Conservation (phyloP, 2,888 invertebrate genomes). For the Marronus borbonicus region DNA sequence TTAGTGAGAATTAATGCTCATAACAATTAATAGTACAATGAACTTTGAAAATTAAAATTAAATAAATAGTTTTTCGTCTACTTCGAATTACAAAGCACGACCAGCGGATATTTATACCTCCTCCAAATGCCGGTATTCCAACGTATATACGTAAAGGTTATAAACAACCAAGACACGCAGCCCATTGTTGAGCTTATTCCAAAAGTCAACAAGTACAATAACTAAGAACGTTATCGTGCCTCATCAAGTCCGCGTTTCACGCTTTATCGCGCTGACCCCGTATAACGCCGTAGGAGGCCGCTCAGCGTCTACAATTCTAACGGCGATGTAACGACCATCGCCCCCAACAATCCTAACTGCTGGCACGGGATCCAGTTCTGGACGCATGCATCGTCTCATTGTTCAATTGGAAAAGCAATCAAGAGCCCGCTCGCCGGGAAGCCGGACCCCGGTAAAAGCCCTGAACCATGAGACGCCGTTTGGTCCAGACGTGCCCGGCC, state of each 20-base stretch:
- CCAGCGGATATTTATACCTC: background rate
- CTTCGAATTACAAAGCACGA: background rate
- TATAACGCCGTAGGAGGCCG: no score
- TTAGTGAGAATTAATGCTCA: background rate
- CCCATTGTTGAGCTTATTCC: constrained; percentile 48
- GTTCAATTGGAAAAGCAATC: constrained; percentile 55
- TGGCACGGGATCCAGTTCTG: constrained; percentile 59
- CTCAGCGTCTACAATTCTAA: background rate
- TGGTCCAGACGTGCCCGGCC: constrained; percentile 70
- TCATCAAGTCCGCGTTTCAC: constrained; percentile 56
- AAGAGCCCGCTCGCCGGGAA: constrained; percentile 21
- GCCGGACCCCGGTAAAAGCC: constrained; percentile 76
- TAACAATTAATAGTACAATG: background rate
- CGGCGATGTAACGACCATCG: constrained; percentile 58
- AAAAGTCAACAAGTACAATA: constrained; percentile 59
- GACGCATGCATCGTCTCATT: constrained; percentile 53
- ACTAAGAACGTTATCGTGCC: constrained; percentile 55
- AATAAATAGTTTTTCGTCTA: background rate
- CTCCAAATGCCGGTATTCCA: background rate
- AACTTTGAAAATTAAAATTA: background rate
- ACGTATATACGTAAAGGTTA: background rate
- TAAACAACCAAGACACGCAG: constrained; percentile 29
- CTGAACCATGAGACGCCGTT: constrained; percentile 72
- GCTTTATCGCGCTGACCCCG: constrained; percentile 56
- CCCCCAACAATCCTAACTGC: constrained; percentile 58